phyloP scores from a whole-genome alignment of 37 sponge, comb jelly and placozoan genomes.

The Aplysina aerophoba region DNA sequence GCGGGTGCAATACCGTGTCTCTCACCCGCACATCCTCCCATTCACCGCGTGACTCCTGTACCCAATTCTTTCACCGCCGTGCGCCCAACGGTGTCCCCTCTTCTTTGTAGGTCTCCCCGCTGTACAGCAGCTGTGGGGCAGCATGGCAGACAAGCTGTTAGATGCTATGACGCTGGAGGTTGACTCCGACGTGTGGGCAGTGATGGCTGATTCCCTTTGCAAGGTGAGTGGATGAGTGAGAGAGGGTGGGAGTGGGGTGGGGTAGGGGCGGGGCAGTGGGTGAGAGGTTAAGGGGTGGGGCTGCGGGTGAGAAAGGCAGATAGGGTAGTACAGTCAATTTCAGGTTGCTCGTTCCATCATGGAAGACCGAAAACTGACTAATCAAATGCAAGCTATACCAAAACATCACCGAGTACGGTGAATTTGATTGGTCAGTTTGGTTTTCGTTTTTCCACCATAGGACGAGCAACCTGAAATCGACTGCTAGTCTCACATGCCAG shows the following conservation, averaged over 20 bases:
- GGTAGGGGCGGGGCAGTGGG: neutral
- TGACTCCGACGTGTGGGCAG: conserved; percentile 83
- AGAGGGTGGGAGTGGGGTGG: neutral
- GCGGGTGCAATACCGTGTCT: neutral
- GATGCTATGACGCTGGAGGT: conserved; percentile 89
- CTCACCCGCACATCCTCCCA: neutral
- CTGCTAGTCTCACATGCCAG: too few species aligned
- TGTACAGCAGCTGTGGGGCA: conserved; percentile 82
- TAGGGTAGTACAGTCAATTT: neutral
- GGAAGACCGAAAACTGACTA: neutral
- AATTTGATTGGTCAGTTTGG: too few species aligned
- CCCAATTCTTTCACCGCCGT: neutral
- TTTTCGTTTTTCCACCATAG: too few species aligned
- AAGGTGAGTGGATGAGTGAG: conserved; percentile 42
- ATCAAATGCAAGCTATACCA: too few species aligned
- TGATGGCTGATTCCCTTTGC: conserved; percentile 87
- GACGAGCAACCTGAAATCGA: too few species aligned
- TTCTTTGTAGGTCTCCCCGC: conserved; percentile 44
- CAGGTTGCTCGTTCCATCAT: neutral
- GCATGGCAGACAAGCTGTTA: conserved; percentile 78
- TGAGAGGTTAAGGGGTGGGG: too few species aligned
- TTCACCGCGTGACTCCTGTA: neutral
- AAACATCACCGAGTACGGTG: too few species aligned
- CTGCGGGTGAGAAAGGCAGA: neutral
- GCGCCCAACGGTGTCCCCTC: too few species aligned